These are phyloP conservation scores for Steinernema scapterisci DNA, from an alignment of 2,888 invertebrate genomes.

Conservation along the genomic window DNA sequence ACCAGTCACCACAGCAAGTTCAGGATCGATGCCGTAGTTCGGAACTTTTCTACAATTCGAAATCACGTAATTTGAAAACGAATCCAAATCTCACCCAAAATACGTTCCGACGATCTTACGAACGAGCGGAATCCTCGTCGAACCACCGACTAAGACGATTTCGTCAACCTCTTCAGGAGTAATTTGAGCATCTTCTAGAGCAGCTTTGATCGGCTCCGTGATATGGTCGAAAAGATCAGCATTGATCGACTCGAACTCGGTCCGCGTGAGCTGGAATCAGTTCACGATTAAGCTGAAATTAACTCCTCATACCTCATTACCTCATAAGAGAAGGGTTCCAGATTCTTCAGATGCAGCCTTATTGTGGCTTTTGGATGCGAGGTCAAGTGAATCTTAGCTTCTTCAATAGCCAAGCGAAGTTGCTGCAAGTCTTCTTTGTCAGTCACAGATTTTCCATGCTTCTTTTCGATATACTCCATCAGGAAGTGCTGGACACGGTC, in stretches of 20 bases:
- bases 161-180: conserved; percentile 69
- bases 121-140: conserved; percentile 71
- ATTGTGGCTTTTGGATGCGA: conserved; percentile 56
- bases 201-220: conserved; percentile 69
- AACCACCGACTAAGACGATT: conserved; percentile 72
- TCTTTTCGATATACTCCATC: conserved; percentile 58
- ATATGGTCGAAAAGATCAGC: conserved; percentile 70
- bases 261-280: conserved; percentile 64
- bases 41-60: conserved; percentile 62
- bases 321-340: no score
- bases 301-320: no score
- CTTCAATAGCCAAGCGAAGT: conserved; percentile 69
- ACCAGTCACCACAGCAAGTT: conserved; percentile 71
- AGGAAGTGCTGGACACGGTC: conserved; percentile 69
- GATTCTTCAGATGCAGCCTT: conserved; percentile 66
- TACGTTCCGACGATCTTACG: conserved; percentile 69
- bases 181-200: conserved; percentile 67
- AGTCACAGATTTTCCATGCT: conserved; percentile 60
- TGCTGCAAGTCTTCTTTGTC: conserved; percentile 70
- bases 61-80: not conserved
- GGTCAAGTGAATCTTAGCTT: conserved; percentile 69
- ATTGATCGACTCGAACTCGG: conserved; percentile 70
- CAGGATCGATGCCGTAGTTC: conserved; percentile 70
- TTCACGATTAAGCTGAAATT: not conserved
- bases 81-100: conserved; percentile 65